Evolutionary conservation across 2,888 invertebrate species (phyloP).

Genomic region (Stenchaetothrips biformis): DNA sequence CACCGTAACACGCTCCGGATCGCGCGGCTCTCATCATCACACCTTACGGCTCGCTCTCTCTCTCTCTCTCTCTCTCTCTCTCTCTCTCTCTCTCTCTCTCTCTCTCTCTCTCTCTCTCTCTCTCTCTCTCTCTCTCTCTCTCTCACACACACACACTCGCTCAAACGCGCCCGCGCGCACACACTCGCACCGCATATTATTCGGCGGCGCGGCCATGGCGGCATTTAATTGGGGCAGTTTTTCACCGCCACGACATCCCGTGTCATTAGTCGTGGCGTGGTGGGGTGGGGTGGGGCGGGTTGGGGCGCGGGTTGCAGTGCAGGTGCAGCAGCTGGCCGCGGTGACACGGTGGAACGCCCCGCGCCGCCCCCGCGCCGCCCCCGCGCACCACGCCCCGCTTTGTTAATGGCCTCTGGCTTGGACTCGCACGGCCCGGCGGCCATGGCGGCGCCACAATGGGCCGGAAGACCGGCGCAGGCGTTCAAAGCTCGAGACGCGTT

Average conservation of each 20-base stretch:
- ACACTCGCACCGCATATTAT: neutral
- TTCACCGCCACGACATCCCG: neutral
- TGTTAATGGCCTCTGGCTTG: neutral
- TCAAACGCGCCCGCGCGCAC: neutral
- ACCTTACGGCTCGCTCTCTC: neutral
- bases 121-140: neutral
- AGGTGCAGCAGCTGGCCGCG: no score
- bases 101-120: neutral
- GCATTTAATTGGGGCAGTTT: slow-evolving; percentile 12
- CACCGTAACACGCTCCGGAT: neutral
- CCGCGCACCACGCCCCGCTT: neutral
- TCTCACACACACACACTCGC: neutral
- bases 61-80: no score
- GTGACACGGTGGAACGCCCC: neutral
- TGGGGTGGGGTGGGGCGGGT: neutral
- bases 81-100: neutral
- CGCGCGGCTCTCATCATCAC: neutral
- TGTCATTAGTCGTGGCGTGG: slow-evolving; percentile 7
- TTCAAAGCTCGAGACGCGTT: no score
- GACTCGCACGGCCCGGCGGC: neutral
- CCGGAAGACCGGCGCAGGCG: no score
- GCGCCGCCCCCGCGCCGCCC: neutral
- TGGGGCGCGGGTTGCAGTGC: no score
- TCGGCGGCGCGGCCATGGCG: neutral
- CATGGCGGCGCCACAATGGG: neutral